Evolutionary conservation across 1,140 invertebrate species (phyloP).

Genomic region (Sweltsa coloradensis): DNA sequence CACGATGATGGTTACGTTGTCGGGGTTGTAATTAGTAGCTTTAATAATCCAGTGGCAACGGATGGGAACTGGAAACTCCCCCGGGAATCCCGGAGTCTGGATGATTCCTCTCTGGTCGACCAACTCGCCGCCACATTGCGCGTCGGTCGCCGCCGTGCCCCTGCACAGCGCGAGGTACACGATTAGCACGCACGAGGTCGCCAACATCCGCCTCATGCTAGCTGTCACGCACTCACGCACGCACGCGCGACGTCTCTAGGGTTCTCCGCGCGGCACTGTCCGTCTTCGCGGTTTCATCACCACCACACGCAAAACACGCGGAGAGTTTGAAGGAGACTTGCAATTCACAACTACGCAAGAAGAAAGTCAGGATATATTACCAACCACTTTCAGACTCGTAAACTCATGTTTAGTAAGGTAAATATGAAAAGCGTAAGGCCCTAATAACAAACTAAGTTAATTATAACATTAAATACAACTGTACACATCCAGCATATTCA

Average conservation of each 20-base stretch:
- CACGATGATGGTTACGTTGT: slow-evolving; percentile 55
- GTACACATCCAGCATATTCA: no score
- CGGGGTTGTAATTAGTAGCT: slow-evolving; percentile 42
- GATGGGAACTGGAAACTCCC: slow-evolving; percentile 63
- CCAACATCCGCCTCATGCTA: background rate
- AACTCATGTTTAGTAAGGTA: no score
- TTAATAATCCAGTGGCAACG: slow-evolving; percentile 79
- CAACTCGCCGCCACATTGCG: slow-evolving; percentile 45
- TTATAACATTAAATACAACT: no score
- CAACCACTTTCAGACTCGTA: no score
- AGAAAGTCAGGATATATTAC: no score
- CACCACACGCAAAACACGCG: background rate
- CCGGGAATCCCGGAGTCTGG: slow-evolving; percentile 71
- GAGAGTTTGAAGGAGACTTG: no score
- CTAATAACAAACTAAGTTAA: no score
- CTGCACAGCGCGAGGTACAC: background rate
- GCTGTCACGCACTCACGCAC: background rate
- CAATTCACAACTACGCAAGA: no score
- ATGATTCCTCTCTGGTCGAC: slow-evolving; percentile 51
- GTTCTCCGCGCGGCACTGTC: background rate
- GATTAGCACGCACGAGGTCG: background rate
- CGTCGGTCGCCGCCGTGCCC: background rate
- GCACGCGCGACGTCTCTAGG: background rate
- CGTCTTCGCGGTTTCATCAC: background rate
- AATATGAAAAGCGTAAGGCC: no score